phyloP scores from a whole-genome alignment of 2,113 vertebrate species.

The Austrofundulus limnaeus region DNA sequence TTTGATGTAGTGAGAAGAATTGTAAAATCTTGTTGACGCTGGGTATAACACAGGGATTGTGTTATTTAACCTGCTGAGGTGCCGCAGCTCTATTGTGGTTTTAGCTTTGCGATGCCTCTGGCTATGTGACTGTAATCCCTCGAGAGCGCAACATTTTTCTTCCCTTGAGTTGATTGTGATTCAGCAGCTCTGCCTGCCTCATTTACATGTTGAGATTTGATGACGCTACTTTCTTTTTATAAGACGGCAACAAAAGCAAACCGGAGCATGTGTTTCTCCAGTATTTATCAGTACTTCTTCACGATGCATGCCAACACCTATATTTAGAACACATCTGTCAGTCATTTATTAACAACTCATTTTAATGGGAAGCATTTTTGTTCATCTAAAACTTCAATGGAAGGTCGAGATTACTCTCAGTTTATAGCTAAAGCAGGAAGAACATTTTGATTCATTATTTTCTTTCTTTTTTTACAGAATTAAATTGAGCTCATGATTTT shows the following conservation, averaged over 20 bases:
- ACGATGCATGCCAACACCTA: too few species aligned
- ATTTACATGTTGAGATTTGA: not conserved
- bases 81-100: not conserved
- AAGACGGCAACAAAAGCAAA: not conserved
- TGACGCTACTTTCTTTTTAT: constrained; percentile 2
- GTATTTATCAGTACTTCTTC: not conserved
- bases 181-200: constrained; percentile 1
- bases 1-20: too few species aligned
- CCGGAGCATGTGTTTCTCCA: not conserved
- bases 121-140: not conserved
- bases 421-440: too few species aligned
- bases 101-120: not conserved
- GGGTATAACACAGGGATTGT: not conserved
- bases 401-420: not conserved
- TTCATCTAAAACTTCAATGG: not conserved
- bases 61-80: not conserved
- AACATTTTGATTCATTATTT: too few species aligned
- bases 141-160: not conserved
- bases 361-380: not conserved
- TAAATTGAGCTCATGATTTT: too few species aligned
- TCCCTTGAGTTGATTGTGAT: constrained; percentile 1
- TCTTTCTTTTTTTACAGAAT: too few species aligned
- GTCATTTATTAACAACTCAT: not conserved
- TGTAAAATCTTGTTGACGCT: not conserved
- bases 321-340: not conserved